These are phyloP conservation scores for Conger conger DNA, from an alignment of 2,113 vertebrate genomes.

Conservation along the genomic window DNA sequence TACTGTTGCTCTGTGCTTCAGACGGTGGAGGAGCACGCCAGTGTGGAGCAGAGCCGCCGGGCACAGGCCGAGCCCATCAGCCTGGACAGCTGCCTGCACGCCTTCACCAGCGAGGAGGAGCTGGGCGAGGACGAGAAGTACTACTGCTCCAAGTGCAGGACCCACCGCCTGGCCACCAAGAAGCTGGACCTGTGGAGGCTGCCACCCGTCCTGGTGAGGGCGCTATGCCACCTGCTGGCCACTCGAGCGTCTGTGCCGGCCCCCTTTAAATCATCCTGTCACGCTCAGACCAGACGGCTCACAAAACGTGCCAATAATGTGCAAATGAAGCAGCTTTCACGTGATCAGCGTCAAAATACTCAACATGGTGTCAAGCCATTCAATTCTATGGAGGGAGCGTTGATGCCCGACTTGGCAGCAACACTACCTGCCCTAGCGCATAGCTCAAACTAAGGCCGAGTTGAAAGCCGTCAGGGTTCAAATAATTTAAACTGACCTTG, in stretches of 20 bases:
- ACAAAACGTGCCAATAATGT: no score
- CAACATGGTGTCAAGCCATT: no score
- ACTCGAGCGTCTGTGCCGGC: neutral
- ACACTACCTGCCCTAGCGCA: no score
- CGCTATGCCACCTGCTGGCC: neutral
- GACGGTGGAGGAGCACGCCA: constrained; percentile 93
- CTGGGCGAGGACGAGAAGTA: constrained; percentile 97
- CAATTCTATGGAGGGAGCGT: no score
- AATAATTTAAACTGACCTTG: no score
- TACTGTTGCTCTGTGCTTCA: constrained; percentile 40
- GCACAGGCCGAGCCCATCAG: constrained; percentile 98
- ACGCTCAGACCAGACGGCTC: neutral
- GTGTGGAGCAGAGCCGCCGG: constrained; percentile 89
- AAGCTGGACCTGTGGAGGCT: constrained; percentile 98
- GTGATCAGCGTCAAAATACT: no score
- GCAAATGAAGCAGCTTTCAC: no score
- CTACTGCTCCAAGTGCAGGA: constrained; percentile 97
- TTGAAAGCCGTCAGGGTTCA: no score
- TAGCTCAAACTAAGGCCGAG: no score
- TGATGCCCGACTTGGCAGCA: no score
- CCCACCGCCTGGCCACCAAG: constrained; percentile 93
- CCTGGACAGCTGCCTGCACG: constrained; percentile 90
- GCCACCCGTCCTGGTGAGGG: constrained; percentile 87
- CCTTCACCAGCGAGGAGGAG: constrained; percentile 95
- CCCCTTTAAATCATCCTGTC: neutral